Base-by-base conservation (phyloP, 2,797 vertebrate species). In the Pitangus sulphuratus region DNA sequence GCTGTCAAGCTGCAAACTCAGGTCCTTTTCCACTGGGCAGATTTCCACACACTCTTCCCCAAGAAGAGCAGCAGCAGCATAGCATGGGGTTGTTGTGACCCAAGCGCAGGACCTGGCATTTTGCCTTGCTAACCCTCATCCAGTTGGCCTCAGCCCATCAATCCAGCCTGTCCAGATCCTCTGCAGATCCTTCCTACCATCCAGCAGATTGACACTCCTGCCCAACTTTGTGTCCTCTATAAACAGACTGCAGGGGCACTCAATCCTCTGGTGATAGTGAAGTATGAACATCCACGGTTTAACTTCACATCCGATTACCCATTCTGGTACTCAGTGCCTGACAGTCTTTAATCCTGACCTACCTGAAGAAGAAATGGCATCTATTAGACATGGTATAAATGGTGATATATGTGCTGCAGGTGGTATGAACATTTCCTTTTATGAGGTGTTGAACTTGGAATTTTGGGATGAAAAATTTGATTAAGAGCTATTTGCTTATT, bases 381-480 rank as follows among this genome's bases (percentile, higher is more conserved):
- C 54, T 9, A 33, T 90, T 53, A 89, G 88, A 64, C 15, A 21
- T 0, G 1, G 35, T 30, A 39, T 25, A 60, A 87, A 84, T 20
- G 11, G 51, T 26, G 31, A 15, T 40, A 11, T 22, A 21, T 79
- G 53, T 62, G 44, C 35, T 4, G 0, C 76, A 93, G 72, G 45
- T 84, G 89, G 13, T 47, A 66, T 16, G 20, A 81, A 44, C 4
- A 0, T 64, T 53, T 71, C 51, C 0, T 0, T 15, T 88, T 80
- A 91, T 71, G 79, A 90, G 72, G 53, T 88, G 66, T 15, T 96
- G 83, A 90, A 93, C 58, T 60, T 40, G 15, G 19, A 37, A 76
- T 79, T 90, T 93, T 6, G 17, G 19, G 53, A 87, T 60, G 57
- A 85, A 84, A 57, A 31, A 79, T 70, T 65, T 85, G 42, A 87